A percentile compares a stretch with the other conserved stretches of the same genome.
Conservation (phyloP, 1,140 invertebrate genomes). For the Condylostylus longicornis region DNA sequence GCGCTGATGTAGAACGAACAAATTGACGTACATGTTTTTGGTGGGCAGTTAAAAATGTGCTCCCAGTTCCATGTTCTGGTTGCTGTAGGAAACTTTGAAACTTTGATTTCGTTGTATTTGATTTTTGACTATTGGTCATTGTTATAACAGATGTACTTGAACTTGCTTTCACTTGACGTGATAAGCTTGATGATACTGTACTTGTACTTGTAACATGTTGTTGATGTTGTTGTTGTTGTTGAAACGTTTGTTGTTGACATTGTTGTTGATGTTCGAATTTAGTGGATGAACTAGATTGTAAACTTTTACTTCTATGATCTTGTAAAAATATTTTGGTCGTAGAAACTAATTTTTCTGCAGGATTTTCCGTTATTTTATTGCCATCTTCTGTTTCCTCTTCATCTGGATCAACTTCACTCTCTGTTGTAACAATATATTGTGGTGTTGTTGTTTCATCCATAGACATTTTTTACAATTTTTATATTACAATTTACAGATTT, state of each 20-base stretch:
- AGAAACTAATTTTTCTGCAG: neutral
- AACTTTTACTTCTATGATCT: conserved; percentile 2
- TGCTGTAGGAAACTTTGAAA: conserved; percentile 30
- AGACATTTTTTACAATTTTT: conserved; percentile 8
- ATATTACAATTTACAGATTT: no score
- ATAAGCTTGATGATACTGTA: neutral
- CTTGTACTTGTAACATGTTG: neutral
- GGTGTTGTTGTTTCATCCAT: conserved; percentile 14
- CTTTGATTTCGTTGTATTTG: conserved; percentile 16
- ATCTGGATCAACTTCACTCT: conserved; percentile 27
- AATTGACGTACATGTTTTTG: conserved; percentile 31
- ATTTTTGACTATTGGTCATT: conserved; percentile 4
- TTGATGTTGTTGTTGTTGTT: conserved; percentile 7
- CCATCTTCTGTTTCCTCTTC: conserved; percentile 8
- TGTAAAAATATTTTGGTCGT: neutral
- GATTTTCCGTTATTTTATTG: conserved; percentile 6
- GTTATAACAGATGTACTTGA: conserved; percentile 28
- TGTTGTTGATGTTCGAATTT: conserved; percentile 4
- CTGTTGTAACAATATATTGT: conserved; percentile 29
- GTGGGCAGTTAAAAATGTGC: conserved; percentile 23
- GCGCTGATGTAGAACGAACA: conserved; percentile 29
- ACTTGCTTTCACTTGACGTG: conserved; percentile 26
- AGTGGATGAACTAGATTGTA: neutral
- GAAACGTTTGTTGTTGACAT: conserved; percentile 1
- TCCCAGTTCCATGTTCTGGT: conserved; percentile 17